Evolutionary conservation across 2,888 invertebrate species (phyloP).

Genomic region (Stenoptilia bipunctidactyla): DNA sequence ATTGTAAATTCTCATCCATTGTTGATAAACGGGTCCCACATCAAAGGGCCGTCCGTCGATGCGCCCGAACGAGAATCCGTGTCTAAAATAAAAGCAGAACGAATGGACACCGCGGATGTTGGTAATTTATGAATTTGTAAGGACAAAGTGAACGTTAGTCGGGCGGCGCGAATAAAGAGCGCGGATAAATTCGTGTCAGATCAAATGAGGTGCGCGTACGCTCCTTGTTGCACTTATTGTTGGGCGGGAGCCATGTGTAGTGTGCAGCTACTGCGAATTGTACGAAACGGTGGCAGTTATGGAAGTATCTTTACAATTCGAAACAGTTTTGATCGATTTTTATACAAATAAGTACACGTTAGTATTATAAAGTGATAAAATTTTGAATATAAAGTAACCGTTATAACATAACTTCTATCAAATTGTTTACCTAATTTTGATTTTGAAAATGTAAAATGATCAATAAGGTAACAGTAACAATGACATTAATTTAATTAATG

Average conservation of each 20-base stretch:
- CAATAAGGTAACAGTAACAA: no score
- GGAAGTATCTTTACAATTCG: no score
- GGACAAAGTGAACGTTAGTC: constrained; percentile 57
- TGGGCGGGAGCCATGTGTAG: not conserved
- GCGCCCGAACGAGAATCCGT: constrained; percentile 37
- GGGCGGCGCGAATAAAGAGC: constrained; percentile 63
- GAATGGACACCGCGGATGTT: constrained; percentile 57
- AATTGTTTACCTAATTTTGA: no score
- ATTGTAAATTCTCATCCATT: constrained; percentile 14
- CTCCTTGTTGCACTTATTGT: constrained; percentile 61
- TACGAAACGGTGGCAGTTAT: no score
- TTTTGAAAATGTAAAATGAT: no score
- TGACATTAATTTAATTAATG: no score
- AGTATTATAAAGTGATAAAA: no score
- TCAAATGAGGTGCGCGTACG: constrained; percentile 58
- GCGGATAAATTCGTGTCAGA: constrained; percentile 69
- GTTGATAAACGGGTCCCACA: constrained; percentile 40
- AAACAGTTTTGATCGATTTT: no score
- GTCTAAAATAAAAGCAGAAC: constrained; percentile 55
- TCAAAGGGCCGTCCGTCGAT: constrained; percentile 53
- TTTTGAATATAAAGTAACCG: no score
- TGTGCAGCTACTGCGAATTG: not conserved
- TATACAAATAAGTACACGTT: no score
- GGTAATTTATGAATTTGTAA: constrained; percentile 72
- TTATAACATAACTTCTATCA: no score